These are phyloP conservation scores for Antheraea yamamai DNA, from an alignment of 2,888 invertebrate genomes.

Conservation along the genomic window DNA sequence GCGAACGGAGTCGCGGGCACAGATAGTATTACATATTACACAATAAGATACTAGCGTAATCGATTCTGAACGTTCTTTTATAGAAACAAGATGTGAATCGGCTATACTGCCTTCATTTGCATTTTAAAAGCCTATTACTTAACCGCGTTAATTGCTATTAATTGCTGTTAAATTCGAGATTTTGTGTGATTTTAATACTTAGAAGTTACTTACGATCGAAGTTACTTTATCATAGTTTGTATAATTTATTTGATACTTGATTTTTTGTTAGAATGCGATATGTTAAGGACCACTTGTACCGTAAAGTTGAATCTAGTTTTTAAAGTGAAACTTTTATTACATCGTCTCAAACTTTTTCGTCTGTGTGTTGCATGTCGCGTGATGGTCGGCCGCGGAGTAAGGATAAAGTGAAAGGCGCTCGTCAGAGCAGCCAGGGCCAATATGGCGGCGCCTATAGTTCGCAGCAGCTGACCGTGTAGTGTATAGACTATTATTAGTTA, in stretches of 20 bases:
- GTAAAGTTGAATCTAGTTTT: too few species aligned
- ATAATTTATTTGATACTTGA: not conserved
- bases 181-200: not conserved
- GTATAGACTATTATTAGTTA: too few species aligned
- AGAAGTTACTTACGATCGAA: not conserved
- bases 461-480: too few species aligned
- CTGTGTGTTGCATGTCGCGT: too few species aligned
- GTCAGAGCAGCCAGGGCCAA: too few species aligned
- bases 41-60: not conserved
- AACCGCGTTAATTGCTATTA: slow-evolving; percentile 1
- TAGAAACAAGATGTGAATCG: not conserved
- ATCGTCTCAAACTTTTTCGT: too few species aligned
- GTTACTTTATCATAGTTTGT: not conserved
- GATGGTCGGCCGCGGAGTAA: too few species aligned
- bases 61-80: not conserved
- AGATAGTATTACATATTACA: not conserved
- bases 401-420: too few species aligned
- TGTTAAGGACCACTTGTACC: not conserved
- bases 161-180: not conserved
- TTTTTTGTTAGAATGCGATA: not conserved
- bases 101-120: not conserved
- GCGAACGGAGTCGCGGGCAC: too few species aligned
- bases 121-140: slow-evolving; percentile 5
- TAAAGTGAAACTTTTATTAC: too few species aligned
- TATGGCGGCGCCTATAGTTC: too few species aligned